Evolutionary conservation across 1,140 invertebrate genomes (phyloP).

Genomic region (Heterodera carotae): DNA sequence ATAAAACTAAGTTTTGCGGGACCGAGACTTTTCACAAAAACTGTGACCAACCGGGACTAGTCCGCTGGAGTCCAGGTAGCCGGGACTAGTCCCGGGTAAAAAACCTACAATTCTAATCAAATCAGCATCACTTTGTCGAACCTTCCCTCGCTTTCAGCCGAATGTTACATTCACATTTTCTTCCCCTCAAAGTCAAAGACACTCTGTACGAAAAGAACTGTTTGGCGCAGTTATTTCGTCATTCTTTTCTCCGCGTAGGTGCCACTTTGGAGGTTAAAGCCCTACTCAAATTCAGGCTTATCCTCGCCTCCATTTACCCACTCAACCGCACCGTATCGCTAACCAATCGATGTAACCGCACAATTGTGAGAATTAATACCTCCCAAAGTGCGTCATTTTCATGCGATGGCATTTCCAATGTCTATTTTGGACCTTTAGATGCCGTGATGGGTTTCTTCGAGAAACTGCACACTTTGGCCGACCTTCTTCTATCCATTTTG

Average conservation of each 20-base stretch:
- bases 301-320: slow-evolving; percentile 58
- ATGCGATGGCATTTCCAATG: neutral
- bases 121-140: slow-evolving; percentile 4
- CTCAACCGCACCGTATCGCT: slow-evolving; percentile 50
- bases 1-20: no score
- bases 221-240: slow-evolving; percentile 51
- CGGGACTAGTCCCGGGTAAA: no score
- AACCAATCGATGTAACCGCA: slow-evolving; percentile 35
- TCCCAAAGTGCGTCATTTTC: slow-evolving; percentile 43
- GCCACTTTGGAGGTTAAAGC: neutral
- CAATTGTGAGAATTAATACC: slow-evolving; percentile 41
- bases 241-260: slow-evolving; percentile 41
- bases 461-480: slow-evolving; percentile 50
- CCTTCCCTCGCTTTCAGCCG: slow-evolving; percentile 33
- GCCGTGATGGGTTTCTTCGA: slow-evolving; percentile 45
- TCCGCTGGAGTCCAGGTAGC: no score
- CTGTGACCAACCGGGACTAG: neutral
- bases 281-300: slow-evolving; percentile 6
- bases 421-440: slow-evolving; percentile 29
- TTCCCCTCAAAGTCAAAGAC: slow-evolving; percentile 52
- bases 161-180: slow-evolving; percentile 60
- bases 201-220: slow-evolving; percentile 57
- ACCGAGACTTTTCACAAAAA: no score
- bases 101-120: no score
- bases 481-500: slow-evolving; percentile 57